These are phyloP conservation scores for Bombycilla garrulus DNA, from an alignment of 2,113 vertebrate species.

Conservation along the genomic window DNA sequence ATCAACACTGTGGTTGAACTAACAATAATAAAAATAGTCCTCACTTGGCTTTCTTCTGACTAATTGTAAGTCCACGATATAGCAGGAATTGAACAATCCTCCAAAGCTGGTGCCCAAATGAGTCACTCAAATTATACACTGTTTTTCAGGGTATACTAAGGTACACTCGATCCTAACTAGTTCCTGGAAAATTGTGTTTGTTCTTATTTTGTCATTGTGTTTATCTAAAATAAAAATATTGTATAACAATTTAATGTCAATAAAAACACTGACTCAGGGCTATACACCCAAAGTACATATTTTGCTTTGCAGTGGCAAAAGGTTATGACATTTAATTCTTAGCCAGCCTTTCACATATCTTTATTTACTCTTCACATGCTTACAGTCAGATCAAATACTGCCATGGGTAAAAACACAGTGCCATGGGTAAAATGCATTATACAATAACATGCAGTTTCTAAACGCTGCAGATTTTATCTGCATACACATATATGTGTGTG, in stretches of 20 bases:
- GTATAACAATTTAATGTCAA: conserved; percentile 1
- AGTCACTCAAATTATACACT: background rate
- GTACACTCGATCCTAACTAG: background rate
- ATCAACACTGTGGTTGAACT: background rate
- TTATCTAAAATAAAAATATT: conserved; percentile 19
- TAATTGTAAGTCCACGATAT: background rate
- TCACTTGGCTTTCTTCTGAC: background rate
- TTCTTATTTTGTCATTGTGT: background rate
- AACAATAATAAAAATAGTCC: background rate
- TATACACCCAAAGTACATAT: conserved; percentile 25
- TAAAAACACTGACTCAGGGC: conserved; percentile 25
- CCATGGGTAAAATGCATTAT: background rate
- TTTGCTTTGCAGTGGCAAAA: background rate
- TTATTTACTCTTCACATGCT: background rate
- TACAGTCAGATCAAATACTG: background rate
- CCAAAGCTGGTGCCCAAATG: background rate
- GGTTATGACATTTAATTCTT: background rate
- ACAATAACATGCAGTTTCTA: background rate
- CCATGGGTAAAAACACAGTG: background rate
- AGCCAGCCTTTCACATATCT: background rate
- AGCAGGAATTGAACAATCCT: background rate
- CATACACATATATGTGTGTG: background rate
- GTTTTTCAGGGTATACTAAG: background rate
- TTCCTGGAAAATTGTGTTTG: conserved; percentile 37
- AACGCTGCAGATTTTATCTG: background rate